Base-by-base conservation (phyloP, 2,113 vertebrate species). In the Tichodroma muraria region DNA sequence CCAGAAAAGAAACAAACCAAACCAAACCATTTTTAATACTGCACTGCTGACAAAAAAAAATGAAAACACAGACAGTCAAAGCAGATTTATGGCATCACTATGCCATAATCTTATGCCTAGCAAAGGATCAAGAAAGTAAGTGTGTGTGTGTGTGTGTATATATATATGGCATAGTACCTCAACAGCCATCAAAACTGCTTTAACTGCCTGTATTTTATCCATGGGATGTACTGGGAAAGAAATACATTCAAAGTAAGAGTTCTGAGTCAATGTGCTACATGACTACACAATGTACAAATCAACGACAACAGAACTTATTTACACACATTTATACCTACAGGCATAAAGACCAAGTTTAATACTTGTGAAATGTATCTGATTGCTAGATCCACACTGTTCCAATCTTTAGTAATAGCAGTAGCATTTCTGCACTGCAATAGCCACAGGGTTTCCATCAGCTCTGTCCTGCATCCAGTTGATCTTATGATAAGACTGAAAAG, bases 161-260 rank as follows among this genome's bases (percentile, higher is more conserved):
- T 50, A 42, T 68, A 21, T 52, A 75, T 7, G 33, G 57, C 63
- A 81, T 42, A 68, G 60, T 85, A 90, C 56, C 61, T 88, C 44
- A 76, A 90, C 33, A 83, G 59, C 71, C 83, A 80, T 27, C 47
- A 64, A 60, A 92, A 88, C 72, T 64, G 81, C 57, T 77, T 60
- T 77, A 94, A 88, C 42, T 90, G 93, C 38, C 66, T 4, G 1
- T 42, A 49, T 72, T 96, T 88, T 85, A 76, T 45, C 81, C 59
- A 66, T 20, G 27, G 56, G 49, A 88, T 59, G 52, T 44, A 90
- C 33, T 57, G 44, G 69, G 22, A 89, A 85, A 89, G 66, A 91
- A 96, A 94, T 79, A 96, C 59, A 89, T 95, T 94, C 73, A 87
- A 80, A 95, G n/a, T 37, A 93, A 94, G 15, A 72, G 35, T 63